phyloP scores from a whole-genome alignment of 1,140 invertebrate species.

The Cryptotermes secundus region DNA sequence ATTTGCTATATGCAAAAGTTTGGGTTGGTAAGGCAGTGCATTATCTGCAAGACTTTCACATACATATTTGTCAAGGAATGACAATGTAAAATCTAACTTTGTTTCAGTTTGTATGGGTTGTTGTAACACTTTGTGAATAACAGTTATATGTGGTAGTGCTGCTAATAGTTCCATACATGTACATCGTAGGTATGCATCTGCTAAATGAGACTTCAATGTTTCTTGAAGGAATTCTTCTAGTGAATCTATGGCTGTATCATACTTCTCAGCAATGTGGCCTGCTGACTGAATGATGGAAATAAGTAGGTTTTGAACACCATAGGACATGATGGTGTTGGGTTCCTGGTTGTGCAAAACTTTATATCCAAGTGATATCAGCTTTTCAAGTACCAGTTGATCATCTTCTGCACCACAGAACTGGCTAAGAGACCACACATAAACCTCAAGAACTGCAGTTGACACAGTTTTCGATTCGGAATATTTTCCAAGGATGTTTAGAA shows the following conservation, averaged over 20 bases:
- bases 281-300: not conserved
- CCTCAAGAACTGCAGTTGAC: not conserved
- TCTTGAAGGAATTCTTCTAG: not conserved
- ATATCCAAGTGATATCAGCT: not conserved
- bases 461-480: conserved; percentile 20
- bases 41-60: not conserved
- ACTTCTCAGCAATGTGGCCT: not conserved
- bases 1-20: not conserved
- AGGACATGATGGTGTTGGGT: not conserved
- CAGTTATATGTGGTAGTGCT: not conserved
- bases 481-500: not conserved
- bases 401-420: not conserved
- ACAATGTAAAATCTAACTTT: conserved; percentile 20
- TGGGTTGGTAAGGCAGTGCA: not conserved
- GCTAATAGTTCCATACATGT: not conserved
- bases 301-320: not conserved
- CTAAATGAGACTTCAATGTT: not conserved
- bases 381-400: not conserved
- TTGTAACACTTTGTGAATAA: not conserved
- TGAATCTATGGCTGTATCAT: not conserved
- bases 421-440: not conserved
- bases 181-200: not conserved
- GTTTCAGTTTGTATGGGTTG: not conserved
- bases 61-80: conserved; percentile 20
- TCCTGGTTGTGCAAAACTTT: conserved; percentile 15